Conservation (phyloP, 2,888 invertebrate species). For the Phaedon cochleariae region DNA sequence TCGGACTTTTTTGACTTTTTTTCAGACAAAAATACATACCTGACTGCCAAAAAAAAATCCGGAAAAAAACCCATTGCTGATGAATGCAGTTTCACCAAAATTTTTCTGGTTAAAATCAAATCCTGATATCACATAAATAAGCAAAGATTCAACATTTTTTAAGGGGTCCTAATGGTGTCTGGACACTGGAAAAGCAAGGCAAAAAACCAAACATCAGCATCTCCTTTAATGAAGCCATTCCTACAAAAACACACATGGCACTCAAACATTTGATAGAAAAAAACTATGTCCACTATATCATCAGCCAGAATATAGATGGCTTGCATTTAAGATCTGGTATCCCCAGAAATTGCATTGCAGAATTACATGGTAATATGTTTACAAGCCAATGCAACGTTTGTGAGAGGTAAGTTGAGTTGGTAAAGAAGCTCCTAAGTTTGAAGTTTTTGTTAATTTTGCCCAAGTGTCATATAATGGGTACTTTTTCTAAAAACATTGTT, state of each 20-base stretch:
- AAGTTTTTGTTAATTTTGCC: too few relatives aligned
- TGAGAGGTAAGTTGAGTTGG: slow-evolving; percentile 59
- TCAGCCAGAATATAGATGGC: slow-evolving; percentile 99
- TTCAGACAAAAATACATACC: too few relatives aligned
- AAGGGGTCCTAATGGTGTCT: slow-evolving; percentile 93
- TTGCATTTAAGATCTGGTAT: slow-evolving; percentile 92
- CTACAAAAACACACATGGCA: slow-evolving; percentile 95
- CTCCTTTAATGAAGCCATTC: slow-evolving; percentile 89
- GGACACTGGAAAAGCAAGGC: slow-evolving; percentile 94
- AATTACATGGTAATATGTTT: slow-evolving; percentile 99
- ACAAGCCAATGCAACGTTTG: slow-evolving; percentile 92
- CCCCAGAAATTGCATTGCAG: slow-evolving; percentile 80
- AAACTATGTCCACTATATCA: slow-evolving; percentile 81
- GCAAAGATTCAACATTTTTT: slow-evolving; percentile 41
- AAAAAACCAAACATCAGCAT: slow-evolving; percentile 83
- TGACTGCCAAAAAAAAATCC: too few relatives aligned
- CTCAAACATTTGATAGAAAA: slow-evolving; percentile 80
- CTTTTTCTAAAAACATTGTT: too few relatives aligned
- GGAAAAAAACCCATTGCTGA: too few relatives aligned
- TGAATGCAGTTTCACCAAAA: too few relatives aligned
- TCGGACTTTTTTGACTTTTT: too few relatives aligned
- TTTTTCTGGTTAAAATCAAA: too few relatives aligned
- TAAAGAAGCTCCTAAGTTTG: too few relatives aligned
- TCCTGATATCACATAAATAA: too few relatives aligned
- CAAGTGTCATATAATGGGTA: too few relatives aligned